Base-by-base conservation (phyloP, 2,888 invertebrate genomes). In the Scaptomyza reducta region DNA sequence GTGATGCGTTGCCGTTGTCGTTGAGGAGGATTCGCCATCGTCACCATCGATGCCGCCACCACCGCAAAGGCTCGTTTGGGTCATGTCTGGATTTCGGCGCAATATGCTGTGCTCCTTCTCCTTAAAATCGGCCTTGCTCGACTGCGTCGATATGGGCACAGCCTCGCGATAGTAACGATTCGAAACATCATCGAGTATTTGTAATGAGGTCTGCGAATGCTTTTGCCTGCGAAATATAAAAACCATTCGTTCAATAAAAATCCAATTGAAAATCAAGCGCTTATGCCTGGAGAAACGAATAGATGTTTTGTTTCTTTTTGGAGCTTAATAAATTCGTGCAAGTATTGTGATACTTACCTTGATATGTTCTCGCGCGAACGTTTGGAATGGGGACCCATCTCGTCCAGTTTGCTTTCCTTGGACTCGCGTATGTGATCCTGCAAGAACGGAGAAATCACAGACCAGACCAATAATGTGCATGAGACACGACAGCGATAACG, bases 371-470 rank as follows among this genome's bases (percentile, higher is more conserved):
- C 92, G 51, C 90, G 85, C n/a, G 92, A 92, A 58, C 91, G 90
- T 57, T 91, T 91, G 18, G 92, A 92, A 47, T 86, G 83, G 58
- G 91, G 89, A 1, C 94, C 95, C 74, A 95, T 90, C 88, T 95
- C 94, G 89, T 96, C 95, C 65, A 96, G 92, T 40, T 95, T 94
- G 82, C 96, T 96, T 89, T 96, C 96, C 60, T 96, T 94, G 0
- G 96, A 96, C 84, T 96, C 95, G 6, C 95, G 93, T 85, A 96
- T 95, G 90, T 95, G 94, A 80, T 95, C 95, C 95, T 95, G 92
- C 16, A 92, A 86, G 51, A 45, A 59, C 47, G 45, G 31, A 65
- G 47, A 62, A 59, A 70, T 57, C 62, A 41, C 60, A 46, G 61
- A 50, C 31, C 31, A 31, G 70, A 55, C 49, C 46, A 54, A 74